Evolutionary conservation across 2,113 vertebrate species (phyloP).

Genomic region (rat (Rattus norvegicus)): GRCr8 NC_086022.1:177038501-177039000

Average conservation of each 20-base stretch:
- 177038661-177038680: neutral
- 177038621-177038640: neutral
- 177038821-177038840: neutral
- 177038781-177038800: neutral
- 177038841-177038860: neutral
- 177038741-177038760: neutral
- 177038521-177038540: neutral
- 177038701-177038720: neutral
- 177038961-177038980: constrained; percentile 97
- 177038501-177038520: neutral
- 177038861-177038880: neutral
- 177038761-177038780: neutral
- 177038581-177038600: neutral
- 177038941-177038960: constrained; percentile 70
- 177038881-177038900: neutral
- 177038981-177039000: constrained; percentile 95
- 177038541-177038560: neutral
- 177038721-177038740: neutral
- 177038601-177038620: constrained; percentile 17
- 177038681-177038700: neutral
- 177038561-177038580: neutral
- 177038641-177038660: neutral
- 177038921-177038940: neutral
- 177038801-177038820: neutral
- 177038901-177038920: neutral